A percentile compares a stretch with the other conserved stretches of the same genome.
Conservation (phyloP, 2,888 invertebrate genomes). For the Caenorhabditis sp. region DNA sequence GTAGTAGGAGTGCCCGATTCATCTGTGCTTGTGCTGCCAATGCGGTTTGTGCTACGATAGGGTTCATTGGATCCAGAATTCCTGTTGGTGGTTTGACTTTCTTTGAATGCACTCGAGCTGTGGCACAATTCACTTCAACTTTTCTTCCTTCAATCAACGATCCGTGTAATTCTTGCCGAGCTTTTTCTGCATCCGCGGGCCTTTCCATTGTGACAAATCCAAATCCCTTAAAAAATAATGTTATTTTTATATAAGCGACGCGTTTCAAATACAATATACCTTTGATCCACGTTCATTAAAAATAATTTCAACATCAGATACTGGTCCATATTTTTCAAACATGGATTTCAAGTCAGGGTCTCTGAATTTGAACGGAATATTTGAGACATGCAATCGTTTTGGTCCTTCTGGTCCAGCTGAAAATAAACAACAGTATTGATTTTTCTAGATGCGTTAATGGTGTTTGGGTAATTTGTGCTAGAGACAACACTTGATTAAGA, state of each 20-base stretch:
- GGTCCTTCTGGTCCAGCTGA: conserved; percentile 48
- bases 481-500: conserved; percentile 13
- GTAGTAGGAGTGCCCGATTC: conserved; percentile 42
- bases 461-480: conserved; percentile 2
- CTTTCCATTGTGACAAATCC: conserved; percentile 99
- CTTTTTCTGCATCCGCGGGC: conserved; percentile 99
- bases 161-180: conserved; percentile 99
- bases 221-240: conserved; percentile 90
- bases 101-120: conserved; percentile 98
- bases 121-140: conserved; percentile 98
- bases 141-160: conserved; percentile 99
- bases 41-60: conserved; percentile 42
- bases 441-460: background rate
- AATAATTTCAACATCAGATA: conserved; percentile 99
- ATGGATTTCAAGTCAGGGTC: conserved; percentile 92
- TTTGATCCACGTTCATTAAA: conserved; percentile 99
- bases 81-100: conserved; percentile 77
- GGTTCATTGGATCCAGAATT: conserved; percentile 40
- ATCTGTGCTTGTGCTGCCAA: conserved; percentile 42
- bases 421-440: background rate
- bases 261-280: conserved; percentile 76
- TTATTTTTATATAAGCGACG: background rate
- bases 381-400: conserved; percentile 94
- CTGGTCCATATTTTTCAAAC: conserved; percentile 89
- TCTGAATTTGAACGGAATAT: conserved; percentile 99